Conservation (phyloP, 2,113 vertebrate genomes). For the Origma solitaria region DNA sequence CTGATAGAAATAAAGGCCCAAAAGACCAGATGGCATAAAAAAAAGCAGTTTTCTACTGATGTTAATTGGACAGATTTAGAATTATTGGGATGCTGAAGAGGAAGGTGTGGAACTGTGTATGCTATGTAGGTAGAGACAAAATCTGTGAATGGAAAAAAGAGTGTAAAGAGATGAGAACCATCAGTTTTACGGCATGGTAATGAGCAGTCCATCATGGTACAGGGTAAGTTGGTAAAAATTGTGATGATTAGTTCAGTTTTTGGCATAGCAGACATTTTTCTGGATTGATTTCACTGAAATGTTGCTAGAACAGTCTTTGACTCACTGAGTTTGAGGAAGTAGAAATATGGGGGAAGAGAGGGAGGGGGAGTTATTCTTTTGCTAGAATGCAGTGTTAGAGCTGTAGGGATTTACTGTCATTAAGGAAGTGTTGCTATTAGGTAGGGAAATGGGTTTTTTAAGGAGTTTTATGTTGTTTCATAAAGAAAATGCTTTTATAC, state of each 20-base stretch:
- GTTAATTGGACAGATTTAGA: not conserved
- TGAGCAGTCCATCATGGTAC: not conserved
- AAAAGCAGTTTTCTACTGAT: not conserved
- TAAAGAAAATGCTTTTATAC: not conserved
- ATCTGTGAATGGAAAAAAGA: not conserved
- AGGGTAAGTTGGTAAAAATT: not conserved
- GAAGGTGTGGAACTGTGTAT: not conserved
- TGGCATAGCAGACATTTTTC: not conserved
- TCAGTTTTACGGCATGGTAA: not conserved
- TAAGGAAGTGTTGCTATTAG: not conserved
- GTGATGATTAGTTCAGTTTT: not conserved
- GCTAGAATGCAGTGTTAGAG: not conserved
- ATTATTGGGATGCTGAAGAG: not conserved
- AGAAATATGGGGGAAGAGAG: not conserved
- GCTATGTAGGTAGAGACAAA: not conserved
- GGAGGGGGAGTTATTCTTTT: not conserved
- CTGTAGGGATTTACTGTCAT: not conserved
- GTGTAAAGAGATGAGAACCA: not conserved
- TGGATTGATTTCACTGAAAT: not conserved
- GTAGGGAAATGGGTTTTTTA: not conserved
- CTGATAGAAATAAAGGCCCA: not conserved
- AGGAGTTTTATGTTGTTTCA: not conserved
- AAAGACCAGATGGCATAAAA: not conserved
- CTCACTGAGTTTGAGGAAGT: not conserved
- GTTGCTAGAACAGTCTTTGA: not conserved